phyloP scores from a whole-genome alignment of 2,113 vertebrate genomes.

The Semicossyphus pulcher region DNA sequence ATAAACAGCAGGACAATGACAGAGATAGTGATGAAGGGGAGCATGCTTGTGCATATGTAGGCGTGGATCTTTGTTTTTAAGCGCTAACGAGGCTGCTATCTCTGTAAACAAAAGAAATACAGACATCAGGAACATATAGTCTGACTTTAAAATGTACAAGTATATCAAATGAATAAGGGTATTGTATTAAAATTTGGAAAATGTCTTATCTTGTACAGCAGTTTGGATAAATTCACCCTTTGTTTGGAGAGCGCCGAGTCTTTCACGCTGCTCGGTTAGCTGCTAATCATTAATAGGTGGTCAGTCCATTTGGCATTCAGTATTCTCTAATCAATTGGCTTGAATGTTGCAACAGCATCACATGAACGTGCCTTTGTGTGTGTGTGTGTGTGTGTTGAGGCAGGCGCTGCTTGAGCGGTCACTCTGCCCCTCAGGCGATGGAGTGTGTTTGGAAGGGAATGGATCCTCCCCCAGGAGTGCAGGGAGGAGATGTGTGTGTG shows the following conservation, averaged over 20 bases:
- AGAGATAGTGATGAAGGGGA: constrained; percentile 16
- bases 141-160: constrained; percentile 21
- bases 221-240: constrained; percentile 36
- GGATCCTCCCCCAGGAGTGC: constrained; percentile 81
- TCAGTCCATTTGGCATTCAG: constrained; percentile 64
- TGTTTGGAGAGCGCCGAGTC: constrained; percentile 38
- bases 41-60: constrained; percentile 18
- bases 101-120: constrained; percentile 4
- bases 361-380: constrained; percentile 34
- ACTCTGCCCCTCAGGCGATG: constrained; percentile 82
- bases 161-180: neutral
- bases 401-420: constrained; percentile 80
- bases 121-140: constrained; percentile 10
- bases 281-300: constrained; percentile 71
- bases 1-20: constrained; percentile 25
- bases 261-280: constrained; percentile 27
- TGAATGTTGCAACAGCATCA: constrained; percentile 57
- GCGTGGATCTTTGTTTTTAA: constrained; percentile 10
- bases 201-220: constrained; percentile 18
- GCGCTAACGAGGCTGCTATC: constrained; percentile 8
- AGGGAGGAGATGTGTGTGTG: constrained; percentile 67
- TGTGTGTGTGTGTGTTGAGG: constrained; percentile 48
- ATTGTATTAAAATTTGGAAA: constrained; percentile 6
- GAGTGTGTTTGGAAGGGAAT: constrained; percentile 81
- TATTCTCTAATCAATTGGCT: constrained; percentile 73